Evolutionary conservation across 2,797 vertebrate species (phyloP), one percentile per base, ranked within the genome.

Genomic region (Natrix natrix): DNA sequence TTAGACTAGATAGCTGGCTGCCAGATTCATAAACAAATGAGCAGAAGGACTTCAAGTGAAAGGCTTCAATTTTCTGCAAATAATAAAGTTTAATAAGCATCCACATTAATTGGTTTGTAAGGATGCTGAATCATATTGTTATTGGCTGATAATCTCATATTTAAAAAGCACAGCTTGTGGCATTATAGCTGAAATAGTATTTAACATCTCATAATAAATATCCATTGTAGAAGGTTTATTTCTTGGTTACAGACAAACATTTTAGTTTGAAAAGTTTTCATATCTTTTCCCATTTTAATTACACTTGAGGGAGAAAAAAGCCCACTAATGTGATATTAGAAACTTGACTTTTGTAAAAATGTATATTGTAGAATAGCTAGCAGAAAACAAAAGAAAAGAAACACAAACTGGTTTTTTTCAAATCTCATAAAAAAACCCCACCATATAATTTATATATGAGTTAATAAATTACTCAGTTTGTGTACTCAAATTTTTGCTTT

Each of bases 401-500:
- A 48, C 22, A 86, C 37, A 20, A 16, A 37, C 0, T 0, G n/a
- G 28, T 94, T 93, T 92, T 86, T 59, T 28, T 89, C 28, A 90
- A 0, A 0, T 5, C 6, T 78, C 12, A 92, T n/a, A 93, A 32
- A 90, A 83, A 87, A 32, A 2, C 3, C 20, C 2, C 60, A 66
- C 52, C 12, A 24, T n/a, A 93, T 74, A 10, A 57, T 69, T 69
- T 59, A 55, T 93, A 83, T 1, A 7, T 57, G 88, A 93, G 63
- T 26, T 48, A 94, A 54, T 56, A 94, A n/a, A 91, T 88, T 3
- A 86, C 90, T 94, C 43, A 63, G 91, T 91, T 95, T 94, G n/a
- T n/a, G n/a, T n/a, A n/a, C n/a, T n/a, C 89, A 89, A 59, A 91
- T 87, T 43, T 93, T 93, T n/a, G 94, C 74, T 94, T 93, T 63